Evolutionary conservation across 2,113 vertebrate species (phyloP).

Genomic region (Sphaerodactylus townsendi): DNA sequence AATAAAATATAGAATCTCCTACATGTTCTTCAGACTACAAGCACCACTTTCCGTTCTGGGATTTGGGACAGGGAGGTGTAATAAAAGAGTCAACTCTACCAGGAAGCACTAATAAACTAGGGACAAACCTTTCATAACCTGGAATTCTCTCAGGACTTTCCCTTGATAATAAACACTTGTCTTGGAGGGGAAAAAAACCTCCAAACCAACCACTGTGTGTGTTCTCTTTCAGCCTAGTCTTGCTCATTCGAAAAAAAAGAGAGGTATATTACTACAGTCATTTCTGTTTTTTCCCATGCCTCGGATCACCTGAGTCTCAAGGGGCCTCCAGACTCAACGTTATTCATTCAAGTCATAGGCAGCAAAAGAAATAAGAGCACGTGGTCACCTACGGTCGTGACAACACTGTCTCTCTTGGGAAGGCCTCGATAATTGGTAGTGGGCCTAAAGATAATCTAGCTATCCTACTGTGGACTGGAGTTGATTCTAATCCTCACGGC

Average conservation of each 20-base stretch:
- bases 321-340: neutral
- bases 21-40: neutral
- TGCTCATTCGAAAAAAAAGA: neutral
- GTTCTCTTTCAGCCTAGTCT: neutral
- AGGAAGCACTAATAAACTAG: conserved; percentile 27
- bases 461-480: neutral
- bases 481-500: neutral
- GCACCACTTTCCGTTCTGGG: neutral
- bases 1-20: neutral
- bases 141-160: conserved; percentile 25
- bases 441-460: neutral
- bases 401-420: neutral
- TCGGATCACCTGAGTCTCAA: conserved; percentile 1
- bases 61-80: neutral
- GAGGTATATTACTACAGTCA: neutral
- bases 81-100: conserved; percentile 24
- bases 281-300: neutral
- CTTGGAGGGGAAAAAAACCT: neutral
- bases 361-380: neutral
- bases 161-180: conserved; percentile 12
- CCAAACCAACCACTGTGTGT: neutral
- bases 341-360: neutral
- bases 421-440: neutral
- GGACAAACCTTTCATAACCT: conserved; percentile 21
- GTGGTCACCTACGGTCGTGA: neutral